Percentiles rank a stretch among this genome's conserved stretches.
These are phyloP conservation scores for Lasius platythorax DNA, from an alignment of 2,888 invertebrate species.

Conservation along the genomic window DNA sequence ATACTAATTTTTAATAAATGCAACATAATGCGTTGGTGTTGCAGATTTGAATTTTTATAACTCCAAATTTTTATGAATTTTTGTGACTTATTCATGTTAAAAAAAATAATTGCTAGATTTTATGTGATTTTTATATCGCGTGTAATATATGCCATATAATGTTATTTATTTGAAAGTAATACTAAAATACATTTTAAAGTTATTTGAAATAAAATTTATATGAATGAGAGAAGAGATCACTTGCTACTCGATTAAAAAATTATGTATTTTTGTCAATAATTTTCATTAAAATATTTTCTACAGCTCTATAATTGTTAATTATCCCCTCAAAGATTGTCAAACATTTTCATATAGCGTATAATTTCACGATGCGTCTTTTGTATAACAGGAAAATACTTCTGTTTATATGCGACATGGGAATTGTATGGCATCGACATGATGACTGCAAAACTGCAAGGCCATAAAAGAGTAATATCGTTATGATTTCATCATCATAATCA, in stretches of 20 bases:
- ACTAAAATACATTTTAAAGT: not conserved
- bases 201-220: conserved; percentile 2
- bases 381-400: not conserved
- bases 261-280: not conserved
- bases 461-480: conserved; percentile 37
- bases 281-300: not conserved
- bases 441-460: not conserved
- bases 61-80: not conserved
- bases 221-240: not conserved
- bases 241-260: not conserved
- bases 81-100: not conserved
- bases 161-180: not conserved
- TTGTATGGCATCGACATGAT: conserved; percentile 17
- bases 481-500: conserved; percentile 53
- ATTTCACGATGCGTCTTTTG: not conserved
- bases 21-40: not conserved
- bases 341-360: not conserved
- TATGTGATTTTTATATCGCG: not conserved
- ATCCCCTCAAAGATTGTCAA: conserved; percentile 10
- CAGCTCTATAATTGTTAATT: conserved; percentile 46
- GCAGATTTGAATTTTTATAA: not conserved
- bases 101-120: not conserved
- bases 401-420: not conserved
- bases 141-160: not conserved
- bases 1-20: not conserved